Conservation (phyloP, 2,797 vertebrate species). For the Neopelma chrysocephalum region DNA sequence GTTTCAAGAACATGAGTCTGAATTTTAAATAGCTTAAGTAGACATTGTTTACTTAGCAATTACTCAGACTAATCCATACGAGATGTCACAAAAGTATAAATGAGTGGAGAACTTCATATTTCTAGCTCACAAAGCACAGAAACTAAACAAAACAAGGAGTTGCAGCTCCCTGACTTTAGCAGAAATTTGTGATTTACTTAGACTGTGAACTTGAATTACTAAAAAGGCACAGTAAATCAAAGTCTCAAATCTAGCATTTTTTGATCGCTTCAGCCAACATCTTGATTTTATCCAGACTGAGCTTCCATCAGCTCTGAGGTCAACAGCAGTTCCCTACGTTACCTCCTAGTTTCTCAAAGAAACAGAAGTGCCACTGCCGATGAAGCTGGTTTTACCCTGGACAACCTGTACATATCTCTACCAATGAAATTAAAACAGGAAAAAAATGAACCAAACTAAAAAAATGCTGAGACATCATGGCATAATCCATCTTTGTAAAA, state of each 20-base stretch:
- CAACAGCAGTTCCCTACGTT: not conserved
- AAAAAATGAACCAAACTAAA: not conserved
- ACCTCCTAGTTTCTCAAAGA: not conserved
- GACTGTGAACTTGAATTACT: not conserved
- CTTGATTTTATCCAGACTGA: not conserved
- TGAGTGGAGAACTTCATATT: not conserved
- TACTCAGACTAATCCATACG: not conserved
- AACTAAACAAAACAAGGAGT: not conserved
- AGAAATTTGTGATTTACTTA: not conserved
- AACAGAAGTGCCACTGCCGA: not conserved
- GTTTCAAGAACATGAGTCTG: not conserved
- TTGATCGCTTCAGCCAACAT: not conserved
- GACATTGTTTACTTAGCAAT: not conserved
- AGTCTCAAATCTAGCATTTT: not conserved
- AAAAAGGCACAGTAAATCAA: constrained; percentile 9
- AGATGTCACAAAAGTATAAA: not conserved
- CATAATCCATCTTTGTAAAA: not conserved
- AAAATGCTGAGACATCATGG: not conserved
- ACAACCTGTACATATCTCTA: not conserved
- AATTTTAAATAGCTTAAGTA: not conserved
- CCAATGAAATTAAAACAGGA: not conserved
- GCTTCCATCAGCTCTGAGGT: not conserved
- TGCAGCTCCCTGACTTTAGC: not conserved
- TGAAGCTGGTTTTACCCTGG: not conserved
- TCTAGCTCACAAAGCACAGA: not conserved